Base-by-base conservation (phyloP, 1,140 invertebrate genomes). In the Teleopsis dalmanni region DNA sequence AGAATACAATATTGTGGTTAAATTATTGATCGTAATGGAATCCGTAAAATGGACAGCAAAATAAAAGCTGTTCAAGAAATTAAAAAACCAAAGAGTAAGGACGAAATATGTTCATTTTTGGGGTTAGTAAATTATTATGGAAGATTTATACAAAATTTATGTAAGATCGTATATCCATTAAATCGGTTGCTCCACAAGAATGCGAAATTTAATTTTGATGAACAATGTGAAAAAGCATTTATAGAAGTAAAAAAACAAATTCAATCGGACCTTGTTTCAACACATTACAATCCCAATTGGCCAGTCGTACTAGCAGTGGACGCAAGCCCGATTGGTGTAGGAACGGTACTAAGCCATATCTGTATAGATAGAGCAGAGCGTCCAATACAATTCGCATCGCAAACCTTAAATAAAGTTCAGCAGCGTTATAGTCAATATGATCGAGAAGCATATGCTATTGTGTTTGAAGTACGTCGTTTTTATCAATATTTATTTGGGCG, bases 391-490 rank as follows among this genome's bases (percentile, higher is more conserved):
- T 78, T 59, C 57, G 74, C 66, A 1, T 79, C 75, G 13, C 57
- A 70, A 22, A 70, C 72, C 5, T 56, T 81, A 9, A 71, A 57
- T 16, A 25, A 38, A 4, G 57, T 72, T 4, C 72, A 81, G 57
- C 54, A 59, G 51, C 73, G 74, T 10, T 81, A 79, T 55, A 57
- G 62, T 16, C 72, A 78, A 48, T 59, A 76, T 4, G 75, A 82
- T 29, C 73, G 73, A 53, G 78, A 82, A 59, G 75, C 65, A 0
- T 57, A 76, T 9, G 65, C 70, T 4, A 69, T 80, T 22, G 50
- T 77, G 34, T 75, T 65, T 59, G 72, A 70, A 13, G 49, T 75
- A 18, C 54, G 57, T 35, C 75, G 74, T 48, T 78, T 78, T 54
- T 72, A 78, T 47, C 55, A 78, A 37, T 27, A 29, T 42, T 9